Base-by-base conservation (phyloP, 2,888 invertebrate genomes). In the Chrysolina americana region DNA sequence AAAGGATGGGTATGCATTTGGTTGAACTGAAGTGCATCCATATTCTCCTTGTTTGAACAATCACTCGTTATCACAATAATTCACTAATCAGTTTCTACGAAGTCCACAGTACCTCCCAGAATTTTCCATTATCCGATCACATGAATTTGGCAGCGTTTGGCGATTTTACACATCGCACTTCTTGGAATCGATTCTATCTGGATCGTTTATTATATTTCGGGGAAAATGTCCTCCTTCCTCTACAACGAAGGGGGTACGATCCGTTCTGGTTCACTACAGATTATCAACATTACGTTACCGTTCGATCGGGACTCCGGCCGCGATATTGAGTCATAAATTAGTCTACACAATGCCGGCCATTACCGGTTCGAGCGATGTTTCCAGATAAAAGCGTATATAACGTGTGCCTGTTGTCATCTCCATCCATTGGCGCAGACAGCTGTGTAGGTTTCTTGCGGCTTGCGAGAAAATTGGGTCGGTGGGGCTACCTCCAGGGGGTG, bases 241-340 rank as follows among this genome's bases (percentile, higher is more conserved):
- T 47, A 10, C 17, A 23, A 10, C 21, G 21, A 5, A 59, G 75
- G 75, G 77, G 77, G 75, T 71, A 76, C 79, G 79, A 79, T 81
- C 79, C 78, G 80, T 82, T 82, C 79, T 80, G 80, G 80, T 83
- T 82, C 82, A 81, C 80, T 84, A 83, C 83, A 84, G 85, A 85
- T 86, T 86, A 85, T 86, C 85, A 85, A 83, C 84, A 83, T 85
- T 85, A 83, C 83, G 83, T 80, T 81, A 81, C 81, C 83, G 81
- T 85, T 84, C 85, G 83, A 85, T 86, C 82, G 81, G 83, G 80
- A 81, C 81, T 82, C 84, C 81, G 82, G 83, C 83, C 81, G 84
- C 83, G 86, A 85, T 86, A 86, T 86, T 85, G 86, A 85, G 84
- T 82, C 78, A 86, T 86, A 86, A 86, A 86, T 86, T 86, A 86